Conservation (phyloP, 2,113 vertebrate species). For the Sinocyclocheilus anshuiensis region DNA sequence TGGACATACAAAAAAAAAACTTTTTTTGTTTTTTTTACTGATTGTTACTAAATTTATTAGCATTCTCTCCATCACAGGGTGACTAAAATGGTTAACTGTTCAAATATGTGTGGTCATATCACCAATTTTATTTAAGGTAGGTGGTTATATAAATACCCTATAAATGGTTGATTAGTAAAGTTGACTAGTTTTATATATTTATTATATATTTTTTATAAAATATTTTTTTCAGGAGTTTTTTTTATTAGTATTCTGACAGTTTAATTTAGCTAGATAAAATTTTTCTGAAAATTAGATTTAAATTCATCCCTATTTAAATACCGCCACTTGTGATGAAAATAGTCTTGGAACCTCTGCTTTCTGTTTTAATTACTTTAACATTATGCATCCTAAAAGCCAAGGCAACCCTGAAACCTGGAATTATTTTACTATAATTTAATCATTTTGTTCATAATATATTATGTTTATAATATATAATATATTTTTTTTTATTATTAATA, state of each 20-base stretch:
- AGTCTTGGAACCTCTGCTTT: background rate
- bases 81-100: too few species aligned
- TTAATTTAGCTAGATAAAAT: background rate
- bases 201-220: background rate
- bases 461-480: background rate
- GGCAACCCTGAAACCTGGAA: background rate
- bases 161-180: background rate
- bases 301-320: background rate
- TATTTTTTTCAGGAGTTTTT: background rate
- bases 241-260: background rate
- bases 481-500: background rate
- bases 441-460: background rate
- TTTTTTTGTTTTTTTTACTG: too few species aligned
- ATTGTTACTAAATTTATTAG: too few species aligned
- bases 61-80: too few species aligned
- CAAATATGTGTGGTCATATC: too few species aligned
- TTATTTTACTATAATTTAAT: background rate
- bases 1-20: too few species aligned
- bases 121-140: too few species aligned
- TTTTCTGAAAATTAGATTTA: background rate
- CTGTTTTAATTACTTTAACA: background rate
- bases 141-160: too few species aligned
- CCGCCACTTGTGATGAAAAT: background rate
- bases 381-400: background rate
- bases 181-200: background rate